Evolutionary conservation across 1,140 invertebrate species (phyloP).

Genomic region (Drosophila navojoa): DNA sequence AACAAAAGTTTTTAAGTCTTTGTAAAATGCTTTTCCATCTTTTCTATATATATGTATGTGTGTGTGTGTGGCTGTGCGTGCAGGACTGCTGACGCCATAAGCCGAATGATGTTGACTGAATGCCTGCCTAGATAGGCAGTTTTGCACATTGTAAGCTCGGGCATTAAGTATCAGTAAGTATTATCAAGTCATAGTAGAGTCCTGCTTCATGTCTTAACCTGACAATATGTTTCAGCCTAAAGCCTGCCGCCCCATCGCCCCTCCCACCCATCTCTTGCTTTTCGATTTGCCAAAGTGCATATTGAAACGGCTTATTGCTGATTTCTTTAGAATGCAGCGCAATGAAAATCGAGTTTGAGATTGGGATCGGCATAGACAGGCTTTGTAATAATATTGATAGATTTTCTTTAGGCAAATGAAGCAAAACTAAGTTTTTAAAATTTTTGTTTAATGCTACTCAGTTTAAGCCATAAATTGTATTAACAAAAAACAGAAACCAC

Average conservation of each 20-base stretch:
- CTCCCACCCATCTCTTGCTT: background rate
- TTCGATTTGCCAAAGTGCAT: slow-evolving; percentile 31
- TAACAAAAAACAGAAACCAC: no score
- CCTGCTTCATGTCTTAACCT: slow-evolving; percentile 22
- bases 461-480: no score
- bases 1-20: slow-evolving; percentile 63
- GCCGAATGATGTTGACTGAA: slow-evolving; percentile 61
- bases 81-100: slow-evolving; percentile 48
- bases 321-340: slow-evolving; percentile 11
- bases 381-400: slow-evolving; percentile 1
- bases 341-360: slow-evolving; percentile 14
- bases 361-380: slow-evolving; percentile 8
- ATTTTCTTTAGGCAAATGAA: no score
- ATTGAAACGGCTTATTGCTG: slow-evolving; percentile 22
- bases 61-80: slow-evolving; percentile 23
- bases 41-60: slow-evolving; percentile 1
- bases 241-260: background rate
- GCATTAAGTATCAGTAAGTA: slow-evolving; percentile 46
- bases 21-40: slow-evolving; percentile 59
- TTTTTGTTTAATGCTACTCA: no score
- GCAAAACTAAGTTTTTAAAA: no score
- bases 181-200: slow-evolving; percentile 40
- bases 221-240: background rate
- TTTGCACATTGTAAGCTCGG: slow-evolving; percentile 42
- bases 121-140: slow-evolving; percentile 62